Evolutionary conservation across 2,113 vertebrate species (phyloP).

Genomic region (Engraulis encrasicolus): DNA sequence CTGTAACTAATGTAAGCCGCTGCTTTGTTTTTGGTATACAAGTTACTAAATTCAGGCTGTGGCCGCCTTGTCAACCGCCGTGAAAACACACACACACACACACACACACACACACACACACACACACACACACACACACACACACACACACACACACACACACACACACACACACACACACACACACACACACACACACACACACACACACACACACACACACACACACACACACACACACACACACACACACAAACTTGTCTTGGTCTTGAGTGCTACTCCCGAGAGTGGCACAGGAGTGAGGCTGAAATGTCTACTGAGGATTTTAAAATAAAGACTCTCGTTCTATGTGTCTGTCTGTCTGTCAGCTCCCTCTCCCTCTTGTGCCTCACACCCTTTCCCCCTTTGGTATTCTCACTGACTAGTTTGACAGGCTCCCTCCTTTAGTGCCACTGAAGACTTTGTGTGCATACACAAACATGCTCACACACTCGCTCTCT

Average conservation of each 20-base stretch:
- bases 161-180: not conserved
- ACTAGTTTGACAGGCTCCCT: not conserved
- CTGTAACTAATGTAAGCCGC: too few species aligned
- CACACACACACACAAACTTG: not conserved
- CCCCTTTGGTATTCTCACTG: not conserved
- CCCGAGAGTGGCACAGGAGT: not conserved
- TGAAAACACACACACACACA: not conserved
- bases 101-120: not conserved
- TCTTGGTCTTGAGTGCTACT: not conserved
- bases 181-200: not conserved
- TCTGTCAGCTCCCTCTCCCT: not conserved
- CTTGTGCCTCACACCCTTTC: not conserved
- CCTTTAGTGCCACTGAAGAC: not conserved
- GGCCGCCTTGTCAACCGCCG: conserved; percentile 3
- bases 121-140: not conserved
- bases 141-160: not conserved
- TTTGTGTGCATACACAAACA: not conserved
- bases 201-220: not conserved
- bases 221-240: not conserved
- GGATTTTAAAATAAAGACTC: conserved; percentile 18
- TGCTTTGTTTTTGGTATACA: not conserved
- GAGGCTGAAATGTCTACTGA: conserved; percentile 2
- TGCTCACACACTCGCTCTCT: not conserved
- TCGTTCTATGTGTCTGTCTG: not conserved
- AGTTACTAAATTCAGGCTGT: conserved; percentile 3